Conservation (phyloP, 2,113 vertebrate genomes). For the Spermophilus dauricus region DNA sequence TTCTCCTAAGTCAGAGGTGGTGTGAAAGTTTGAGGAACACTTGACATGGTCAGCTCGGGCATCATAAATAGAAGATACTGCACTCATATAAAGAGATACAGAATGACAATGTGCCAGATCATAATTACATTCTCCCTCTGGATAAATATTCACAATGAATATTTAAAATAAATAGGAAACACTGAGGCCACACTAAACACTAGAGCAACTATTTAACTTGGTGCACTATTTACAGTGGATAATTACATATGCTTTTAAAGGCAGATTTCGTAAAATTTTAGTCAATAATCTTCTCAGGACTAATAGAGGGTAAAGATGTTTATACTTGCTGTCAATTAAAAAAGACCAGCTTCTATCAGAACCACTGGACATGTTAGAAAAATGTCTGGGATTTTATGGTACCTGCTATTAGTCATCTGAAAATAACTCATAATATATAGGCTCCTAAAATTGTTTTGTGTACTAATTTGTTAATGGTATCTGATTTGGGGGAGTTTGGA, state of each 20-base stretch:
- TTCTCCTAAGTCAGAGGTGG: neutral
- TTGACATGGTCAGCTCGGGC: neutral
- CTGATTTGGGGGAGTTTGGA: conserved; percentile 64
- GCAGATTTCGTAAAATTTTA: conserved; percentile 61
- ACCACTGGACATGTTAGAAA: neutral
- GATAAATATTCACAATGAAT: conserved; percentile 49
- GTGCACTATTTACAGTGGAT: neutral
- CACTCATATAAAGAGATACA: neutral
- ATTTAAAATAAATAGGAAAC: conserved; percentile 38
- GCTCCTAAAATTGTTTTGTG: conserved; percentile 22
- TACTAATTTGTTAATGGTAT: conserved; percentile 59
- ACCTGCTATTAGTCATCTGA: conserved; percentile 14
- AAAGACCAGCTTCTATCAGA: conserved; percentile 34
- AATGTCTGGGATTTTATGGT: neutral
- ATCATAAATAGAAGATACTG: neutral
- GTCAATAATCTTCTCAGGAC: conserved; percentile 51
- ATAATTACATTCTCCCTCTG: conserved; percentile 13
- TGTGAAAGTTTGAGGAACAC: neutral
- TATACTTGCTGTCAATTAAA: conserved; percentile 14
- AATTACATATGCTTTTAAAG: conserved; percentile 57
- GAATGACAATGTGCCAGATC: neutral
- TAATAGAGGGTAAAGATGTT: conserved; percentile 42
- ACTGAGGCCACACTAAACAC: neutral
- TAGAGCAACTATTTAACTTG: conserved; percentile 59
- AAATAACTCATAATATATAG: conserved; percentile 32